phyloP scores from a whole-genome alignment of 2,113 vertebrate species.

The Bubo scandiacus region DNA sequence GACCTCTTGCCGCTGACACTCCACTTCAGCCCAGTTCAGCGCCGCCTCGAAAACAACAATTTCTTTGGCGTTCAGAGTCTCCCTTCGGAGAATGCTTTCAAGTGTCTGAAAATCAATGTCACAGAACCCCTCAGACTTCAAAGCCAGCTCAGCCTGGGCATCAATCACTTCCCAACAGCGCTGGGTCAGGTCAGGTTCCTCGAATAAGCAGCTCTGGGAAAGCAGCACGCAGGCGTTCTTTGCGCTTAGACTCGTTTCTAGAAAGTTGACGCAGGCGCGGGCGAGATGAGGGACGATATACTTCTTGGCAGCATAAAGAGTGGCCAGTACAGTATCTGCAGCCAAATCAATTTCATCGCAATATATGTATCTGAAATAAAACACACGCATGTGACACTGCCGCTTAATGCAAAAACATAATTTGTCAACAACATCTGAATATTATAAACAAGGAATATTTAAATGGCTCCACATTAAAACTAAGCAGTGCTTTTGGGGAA shows the following conservation, averaged over 20 bases:
- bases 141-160: conserved; percentile 92
- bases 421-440: background rate
- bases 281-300: conserved; percentile 98
- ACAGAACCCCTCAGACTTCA: conserved; percentile 96
- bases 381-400: background rate
- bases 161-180: conserved; percentile 99
- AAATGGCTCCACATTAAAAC: background rate
- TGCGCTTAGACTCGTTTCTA: conserved; percentile 95
- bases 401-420: background rate
- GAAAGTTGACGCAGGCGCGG: conserved; percentile 94
- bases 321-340: conserved; percentile 94
- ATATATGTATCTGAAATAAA: conserved; percentile 91
- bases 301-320: conserved; percentile 96
- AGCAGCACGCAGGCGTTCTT: conserved; percentile 96
- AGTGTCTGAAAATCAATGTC: conserved; percentile 96
- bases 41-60: conserved; percentile 95
- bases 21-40: conserved; percentile 93
- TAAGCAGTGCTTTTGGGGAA: background rate
- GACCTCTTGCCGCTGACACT: conserved; percentile 91
- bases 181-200: conserved; percentile 97
- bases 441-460: background rate
- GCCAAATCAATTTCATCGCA: conserved; percentile 97
- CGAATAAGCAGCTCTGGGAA: conserved; percentile 96
- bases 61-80: conserved; percentile 98
- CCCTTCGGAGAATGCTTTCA: conserved; percentile 93